phyloP scores from a whole-genome alignment of 1,140 invertebrate species.

The Drosophila mauritiana region DNA sequence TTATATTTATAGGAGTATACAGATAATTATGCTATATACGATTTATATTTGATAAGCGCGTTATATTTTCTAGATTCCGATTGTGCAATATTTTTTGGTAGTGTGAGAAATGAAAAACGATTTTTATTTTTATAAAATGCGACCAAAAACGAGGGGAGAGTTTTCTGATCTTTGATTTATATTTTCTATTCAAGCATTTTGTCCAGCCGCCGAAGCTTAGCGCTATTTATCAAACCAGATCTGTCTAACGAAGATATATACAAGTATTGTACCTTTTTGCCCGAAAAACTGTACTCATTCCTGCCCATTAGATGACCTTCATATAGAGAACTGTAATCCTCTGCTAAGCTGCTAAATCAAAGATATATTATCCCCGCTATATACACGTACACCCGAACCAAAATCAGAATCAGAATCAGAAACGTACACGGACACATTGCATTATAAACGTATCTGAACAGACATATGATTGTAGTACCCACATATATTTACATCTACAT shows the following conservation, averaged over 20 bases:
- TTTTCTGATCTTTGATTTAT: constrained; percentile 38
- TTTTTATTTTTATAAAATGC: constrained; percentile 83
- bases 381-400: constrained; percentile 12
- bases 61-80: constrained; percentile 78
- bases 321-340: constrained; percentile 59
- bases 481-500: constrained; percentile 55
- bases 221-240: constrained; percentile 53
- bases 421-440: constrained; percentile 21
- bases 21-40: constrained; percentile 56
- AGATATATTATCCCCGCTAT: constrained; percentile 32
- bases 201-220: constrained; percentile 59
- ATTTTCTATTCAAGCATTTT: constrained; percentile 43
- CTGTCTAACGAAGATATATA: constrained; percentile 60
- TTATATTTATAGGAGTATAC: constrained; percentile 49
- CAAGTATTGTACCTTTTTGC: constrained; percentile 82
- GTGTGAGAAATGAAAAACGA: constrained; percentile 45
- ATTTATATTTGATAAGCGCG: constrained; percentile 73
- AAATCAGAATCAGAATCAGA: neutral
- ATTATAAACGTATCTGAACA: constrained; percentile 76
- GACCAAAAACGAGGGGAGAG: constrained; percentile 55
- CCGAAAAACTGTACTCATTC: constrained; percentile 75
- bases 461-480: constrained; percentile 68
- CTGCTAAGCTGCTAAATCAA: constrained; percentile 53
- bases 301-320: constrained; percentile 82
- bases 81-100: constrained; percentile 81